These are phyloP conservation scores for Turritopsis rubra DNA, from an alignment of 30 jellyfish, hydroid and myxozoan species.

Conservation along the genomic window DNA sequence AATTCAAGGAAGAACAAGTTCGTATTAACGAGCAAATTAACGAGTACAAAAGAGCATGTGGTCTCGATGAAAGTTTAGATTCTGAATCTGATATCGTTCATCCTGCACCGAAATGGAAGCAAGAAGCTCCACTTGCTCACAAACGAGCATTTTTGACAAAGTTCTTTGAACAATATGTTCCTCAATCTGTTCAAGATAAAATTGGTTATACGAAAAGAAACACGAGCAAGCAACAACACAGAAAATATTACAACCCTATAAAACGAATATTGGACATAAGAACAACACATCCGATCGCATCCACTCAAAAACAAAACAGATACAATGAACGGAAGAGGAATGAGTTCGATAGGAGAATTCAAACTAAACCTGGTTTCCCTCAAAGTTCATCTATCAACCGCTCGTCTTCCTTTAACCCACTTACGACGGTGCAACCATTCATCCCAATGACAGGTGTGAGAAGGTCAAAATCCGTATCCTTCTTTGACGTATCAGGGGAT, in stretches of 20 bases:
- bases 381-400: neutral
- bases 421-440: neutral
- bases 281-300: conserved; percentile 4
- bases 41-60: conserved; percentile 69
- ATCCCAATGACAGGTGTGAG: neutral
- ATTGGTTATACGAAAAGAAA: neutral
- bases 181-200: conserved; percentile 1
- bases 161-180: conserved; percentile 4
- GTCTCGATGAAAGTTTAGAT: conserved; percentile 44
- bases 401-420: neutral
- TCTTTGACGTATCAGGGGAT: conserved; percentile 5
- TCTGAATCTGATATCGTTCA: neutral
- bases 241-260: conserved; percentile 16
- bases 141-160: conserved; percentile 2
- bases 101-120: conserved; percentile 25
- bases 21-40: conserved; percentile 63
- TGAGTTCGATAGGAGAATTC: neutral
- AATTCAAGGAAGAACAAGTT: conserved; percentile 68
- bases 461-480: conserved; percentile 19
- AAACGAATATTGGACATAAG: conserved; percentile 2
- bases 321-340: neutral
- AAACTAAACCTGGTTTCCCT: neutral
- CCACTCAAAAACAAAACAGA: neutral
- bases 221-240: neutral
- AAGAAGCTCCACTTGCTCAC: neutral